Evolutionary conservation across 2,888 invertebrate species (phyloP).

Genomic region (Clanis bilineata): DNA sequence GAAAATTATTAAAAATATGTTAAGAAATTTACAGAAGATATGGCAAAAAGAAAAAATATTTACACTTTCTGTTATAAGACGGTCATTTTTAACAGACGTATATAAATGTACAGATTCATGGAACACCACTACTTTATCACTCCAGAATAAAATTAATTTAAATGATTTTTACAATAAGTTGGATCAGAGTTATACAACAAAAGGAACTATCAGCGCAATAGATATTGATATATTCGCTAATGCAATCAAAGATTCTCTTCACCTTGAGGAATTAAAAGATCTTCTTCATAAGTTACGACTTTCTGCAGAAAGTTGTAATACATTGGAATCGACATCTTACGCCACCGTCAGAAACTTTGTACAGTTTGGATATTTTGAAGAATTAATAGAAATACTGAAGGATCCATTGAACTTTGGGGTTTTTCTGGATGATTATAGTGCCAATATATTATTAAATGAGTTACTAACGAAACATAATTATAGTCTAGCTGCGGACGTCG

Average conservation of each 20-base stretch:
- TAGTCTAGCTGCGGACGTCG: constrained; percentile 88
- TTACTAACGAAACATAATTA: constrained; percentile 87
- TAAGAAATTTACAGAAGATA: constrained; percentile 40
- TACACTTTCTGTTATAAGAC: constrained; percentile 33
- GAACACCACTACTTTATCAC: constrained; percentile 83
- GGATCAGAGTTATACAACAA: constrained; percentile 84
- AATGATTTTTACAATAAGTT: constrained; percentile 87
- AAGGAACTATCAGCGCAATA: constrained; percentile 86
- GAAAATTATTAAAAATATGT: constrained; percentile 35
- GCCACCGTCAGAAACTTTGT: constrained; percentile 86
- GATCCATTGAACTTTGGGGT: constrained; percentile 94
- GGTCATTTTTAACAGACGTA: constrained; percentile 86
- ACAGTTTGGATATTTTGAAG: constrained; percentile 79
- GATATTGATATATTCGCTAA: constrained; percentile 93
- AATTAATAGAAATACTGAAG: constrained; percentile 87
- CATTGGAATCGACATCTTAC: constrained; percentile 91
- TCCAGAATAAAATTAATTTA: constrained; percentile 84
- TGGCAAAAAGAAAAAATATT: constrained; percentile 30
- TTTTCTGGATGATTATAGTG: constrained; percentile 91
- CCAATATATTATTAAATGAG: constrained; percentile 90
- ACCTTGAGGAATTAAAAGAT: constrained; percentile 88
- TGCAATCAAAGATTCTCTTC: constrained; percentile 77
- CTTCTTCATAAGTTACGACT: constrained; percentile 87
- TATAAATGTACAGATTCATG: constrained; percentile 88
- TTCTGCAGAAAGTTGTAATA: constrained; percentile 86